Percentiles rank a stretch among this genome's conserved stretches.
phyloP scores from a whole-genome alignment of 2,888 invertebrate species.

The Ischnus inquisitorius region DNA sequence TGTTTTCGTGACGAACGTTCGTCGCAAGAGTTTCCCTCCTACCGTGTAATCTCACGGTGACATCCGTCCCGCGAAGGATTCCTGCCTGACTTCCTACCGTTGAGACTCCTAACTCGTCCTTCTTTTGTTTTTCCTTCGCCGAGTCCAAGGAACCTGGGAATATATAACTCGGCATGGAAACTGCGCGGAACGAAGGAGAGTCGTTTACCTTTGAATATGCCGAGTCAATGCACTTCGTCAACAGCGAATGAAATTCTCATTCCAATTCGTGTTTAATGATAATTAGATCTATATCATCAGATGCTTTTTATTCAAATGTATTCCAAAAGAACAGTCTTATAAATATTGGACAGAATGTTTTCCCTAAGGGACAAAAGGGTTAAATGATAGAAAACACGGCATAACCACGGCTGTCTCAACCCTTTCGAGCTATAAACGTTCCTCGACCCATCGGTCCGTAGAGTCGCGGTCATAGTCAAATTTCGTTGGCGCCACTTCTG shows the following conservation, averaged over 20 bases:
- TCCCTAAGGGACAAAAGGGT: not conserved
- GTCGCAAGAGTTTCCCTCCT: constrained; percentile 52
- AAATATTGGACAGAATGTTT: not conserved
- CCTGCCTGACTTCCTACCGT: constrained; percentile 59
- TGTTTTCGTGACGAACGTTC: constrained; percentile 61
- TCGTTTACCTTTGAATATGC: constrained; percentile 24
- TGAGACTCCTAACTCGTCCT: constrained; percentile 32
- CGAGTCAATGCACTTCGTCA: constrained; percentile 18
- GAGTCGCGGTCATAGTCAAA: not conserved
- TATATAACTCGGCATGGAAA: constrained; percentile 26
- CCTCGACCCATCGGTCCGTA: not conserved
- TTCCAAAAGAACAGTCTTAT: not conserved
- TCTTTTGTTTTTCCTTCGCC: constrained; percentile 39
- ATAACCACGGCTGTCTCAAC: not conserved
- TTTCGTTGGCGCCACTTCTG: constrained; percentile 25
- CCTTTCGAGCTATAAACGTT: not conserved
- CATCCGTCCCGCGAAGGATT: constrained; percentile 62
- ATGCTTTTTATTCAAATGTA: too few relatives aligned
- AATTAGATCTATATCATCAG: not conserved
- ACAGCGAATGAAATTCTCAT: not conserved
- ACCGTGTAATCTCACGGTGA: constrained; percentile 61
- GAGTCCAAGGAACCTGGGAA: constrained; percentile 58
- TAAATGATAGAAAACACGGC: not conserved
- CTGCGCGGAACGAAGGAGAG: constrained; percentile 28
- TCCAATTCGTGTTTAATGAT: not conserved